A percentile compares a stretch with the other conserved stretches of the same genome.
Conservation (phyloP, 2,888 invertebrate species). For the Eupelmus urozonus region DNA sequence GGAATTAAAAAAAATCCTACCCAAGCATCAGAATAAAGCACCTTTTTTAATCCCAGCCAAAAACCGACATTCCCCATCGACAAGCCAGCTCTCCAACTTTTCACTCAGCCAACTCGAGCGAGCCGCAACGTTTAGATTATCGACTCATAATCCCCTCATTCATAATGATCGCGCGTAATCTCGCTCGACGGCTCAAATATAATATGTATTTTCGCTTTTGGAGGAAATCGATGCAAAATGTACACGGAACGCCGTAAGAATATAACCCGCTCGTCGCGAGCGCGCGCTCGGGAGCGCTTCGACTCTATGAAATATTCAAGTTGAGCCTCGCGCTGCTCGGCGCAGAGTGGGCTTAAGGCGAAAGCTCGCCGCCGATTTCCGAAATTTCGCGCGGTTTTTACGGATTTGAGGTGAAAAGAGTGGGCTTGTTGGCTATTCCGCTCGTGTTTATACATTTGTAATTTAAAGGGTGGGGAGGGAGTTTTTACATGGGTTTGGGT, state of each 20-base stretch:
- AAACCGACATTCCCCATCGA: background rate
- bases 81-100: background rate
- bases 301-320: slow-evolving; percentile 38
- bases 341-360: too few species aligned
- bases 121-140: slow-evolving; percentile 37
- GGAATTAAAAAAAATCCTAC: background rate
- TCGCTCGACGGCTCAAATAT: background rate
- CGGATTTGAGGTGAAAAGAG: too few species aligned
- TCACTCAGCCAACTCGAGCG: too few species aligned
- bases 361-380: too few species aligned
- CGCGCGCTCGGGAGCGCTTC: background rate
- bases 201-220: too few species aligned
- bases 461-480: too few species aligned
- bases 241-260: background rate
- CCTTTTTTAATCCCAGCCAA: background rate
- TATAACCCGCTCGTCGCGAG: slow-evolving; percentile 3
- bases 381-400: background rate
- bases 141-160: slow-evolving; percentile 44
- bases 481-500: too few species aligned
- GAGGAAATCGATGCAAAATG: slow-evolving; percentile 37
- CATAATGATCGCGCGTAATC: slow-evolving; percentile 45
- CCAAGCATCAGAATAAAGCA: too few species aligned
- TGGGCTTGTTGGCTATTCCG: too few species aligned
- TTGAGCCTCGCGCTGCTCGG: too few species aligned
- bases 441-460: too few species aligned